phyloP scores from a whole-genome alignment of 2,888 invertebrate genomes.

The Drosophila limbata region DNA sequence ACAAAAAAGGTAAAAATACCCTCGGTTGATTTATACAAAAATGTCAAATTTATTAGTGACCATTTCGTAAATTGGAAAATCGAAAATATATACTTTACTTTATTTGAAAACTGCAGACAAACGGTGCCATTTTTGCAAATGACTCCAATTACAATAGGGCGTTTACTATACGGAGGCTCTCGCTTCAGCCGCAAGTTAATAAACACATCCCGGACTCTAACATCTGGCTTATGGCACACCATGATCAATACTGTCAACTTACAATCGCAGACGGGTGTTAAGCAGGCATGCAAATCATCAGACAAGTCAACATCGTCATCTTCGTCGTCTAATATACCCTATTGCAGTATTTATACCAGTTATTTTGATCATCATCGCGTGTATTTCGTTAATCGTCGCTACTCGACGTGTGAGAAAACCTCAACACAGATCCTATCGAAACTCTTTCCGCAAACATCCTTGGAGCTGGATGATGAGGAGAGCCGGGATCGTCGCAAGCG shows the following conservation, averaged over 20 bases:
- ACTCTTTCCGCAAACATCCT: conserved; percentile 87
- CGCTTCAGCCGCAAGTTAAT: conserved; percentile 42
- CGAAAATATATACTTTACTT: conserved; percentile 35
- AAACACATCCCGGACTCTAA: conserved; percentile 41
- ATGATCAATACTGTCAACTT: conserved; percentile 27
- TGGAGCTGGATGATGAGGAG: conserved; percentile 85
- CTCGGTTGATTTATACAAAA: conserved; percentile 48
- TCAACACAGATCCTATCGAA: conserved; percentile 85
- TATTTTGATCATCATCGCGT: conserved; percentile 19
- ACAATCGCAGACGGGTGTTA: conserved; percentile 4
- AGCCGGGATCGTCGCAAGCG: conserved; percentile 73
- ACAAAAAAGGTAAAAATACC: conserved; percentile 15
- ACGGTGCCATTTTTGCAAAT: conserved; percentile 43
- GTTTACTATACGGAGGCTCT: conserved; percentile 35
- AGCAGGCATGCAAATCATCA: background rate
- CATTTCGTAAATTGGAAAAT: conserved; percentile 46
- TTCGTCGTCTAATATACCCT: background rate
- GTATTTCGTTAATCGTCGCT: conserved; percentile 46
- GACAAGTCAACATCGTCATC: background rate
- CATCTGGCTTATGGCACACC: conserved; percentile 42
- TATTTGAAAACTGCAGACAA: conserved; percentile 35
- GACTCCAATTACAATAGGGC: conserved; percentile 42
- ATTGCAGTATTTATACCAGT: conserved; percentile 8
- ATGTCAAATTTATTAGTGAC: conserved; percentile 70
- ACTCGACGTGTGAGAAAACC: conserved; percentile 57